Evolutionary conservation across 2,888 invertebrate species (phyloP), one percentile per base, ranked within the genome.

Genomic region (Hedychridium roseum): DNA sequence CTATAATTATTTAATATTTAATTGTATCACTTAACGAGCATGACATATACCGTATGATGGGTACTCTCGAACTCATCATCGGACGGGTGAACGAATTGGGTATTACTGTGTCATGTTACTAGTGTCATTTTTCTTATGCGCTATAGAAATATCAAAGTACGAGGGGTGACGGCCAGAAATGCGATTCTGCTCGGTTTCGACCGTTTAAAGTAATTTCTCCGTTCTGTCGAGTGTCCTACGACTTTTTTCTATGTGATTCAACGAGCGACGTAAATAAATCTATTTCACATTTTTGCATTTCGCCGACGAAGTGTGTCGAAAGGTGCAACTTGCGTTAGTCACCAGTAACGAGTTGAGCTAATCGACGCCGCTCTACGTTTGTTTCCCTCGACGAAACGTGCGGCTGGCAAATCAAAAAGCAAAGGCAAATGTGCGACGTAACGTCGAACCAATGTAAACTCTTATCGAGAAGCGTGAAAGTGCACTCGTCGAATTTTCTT

Each of bases 1-100:
- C 58, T 55, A 67, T 71, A 70, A 73, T 72, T 74, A 74, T 72
- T 75, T 75, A 76, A 76, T 75, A 75, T 73, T 73, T 75, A 73
- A 74, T 70, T 66, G 54, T 68, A 60, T 57, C 64, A 62, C 62
- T 56, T 36, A 47, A 52, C 47, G 57, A 59, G 62, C 59, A 56
- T 53, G 18, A 32, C 47, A 42, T 43, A 41, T 62, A 50, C 49
- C 60, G 60, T 62, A 55, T 49, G 50, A 61, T 60, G 54, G 30
- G 47, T 57, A 46, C 52, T 62, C 27, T 36, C 52, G 16, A 35
- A 41, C n/a, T 41, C 40, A 37, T 16, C 27, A 41, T 44, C 50
- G 18, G 23, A 31, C 27, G 37, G 9, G 38, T 36, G 46, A 21
- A 42, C 46, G 53, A 53, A 47, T 27, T 50, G 41, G 40, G 45